A percentile compares a stretch with the other conserved stretches of the same genome.
phyloP scores from a whole-genome alignment of 2,888 invertebrate species.

The Leptinotarsa tumamoca region DNA sequence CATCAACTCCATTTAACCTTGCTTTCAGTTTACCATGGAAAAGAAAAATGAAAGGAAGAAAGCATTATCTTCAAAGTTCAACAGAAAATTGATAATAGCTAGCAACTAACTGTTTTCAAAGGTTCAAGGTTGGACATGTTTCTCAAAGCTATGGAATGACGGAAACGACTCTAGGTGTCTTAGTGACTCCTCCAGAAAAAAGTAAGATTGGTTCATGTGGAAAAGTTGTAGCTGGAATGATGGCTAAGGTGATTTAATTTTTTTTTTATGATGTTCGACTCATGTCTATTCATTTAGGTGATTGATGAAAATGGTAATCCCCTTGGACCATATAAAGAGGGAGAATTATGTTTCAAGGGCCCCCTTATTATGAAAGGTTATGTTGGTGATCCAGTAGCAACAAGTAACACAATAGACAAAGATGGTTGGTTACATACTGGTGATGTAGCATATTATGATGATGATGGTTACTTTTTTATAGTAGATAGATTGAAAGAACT shows the following conservation, averaged over 20 bases:
- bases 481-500: conserved; percentile 91
- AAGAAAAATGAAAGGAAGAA: too few species aligned
- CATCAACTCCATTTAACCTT: too few species aligned
- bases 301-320: conserved; percentile 74
- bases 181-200: conserved; percentile 63
- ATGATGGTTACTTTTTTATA: conserved; percentile 83
- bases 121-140: conserved; percentile 52
- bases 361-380: conserved; percentile 81
- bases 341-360: conserved; percentile 88
- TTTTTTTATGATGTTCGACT: not conserved
- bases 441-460: conserved; percentile 87
- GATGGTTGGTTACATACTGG: conserved; percentile 87
- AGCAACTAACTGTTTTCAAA: conserved; percentile 23
- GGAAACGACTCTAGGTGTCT: conserved; percentile 76
- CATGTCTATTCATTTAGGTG: conserved; percentile 59
- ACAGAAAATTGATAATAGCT: not conserved
- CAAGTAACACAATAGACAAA: conserved; percentile 75
- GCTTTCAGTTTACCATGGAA: too few species aligned
- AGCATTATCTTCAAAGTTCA: too few species aligned
- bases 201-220: conserved; percentile 77
- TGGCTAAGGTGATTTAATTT: conserved; percentile 68
- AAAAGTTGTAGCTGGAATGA: conserved; percentile 74
- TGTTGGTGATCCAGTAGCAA: conserved; percentile 77
- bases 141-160: conserved; percentile 84
- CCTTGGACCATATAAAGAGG: conserved; percentile 76